Conservation (phyloP, 2,113 vertebrate genomes). For the Donacobius atricapilla region DNA sequence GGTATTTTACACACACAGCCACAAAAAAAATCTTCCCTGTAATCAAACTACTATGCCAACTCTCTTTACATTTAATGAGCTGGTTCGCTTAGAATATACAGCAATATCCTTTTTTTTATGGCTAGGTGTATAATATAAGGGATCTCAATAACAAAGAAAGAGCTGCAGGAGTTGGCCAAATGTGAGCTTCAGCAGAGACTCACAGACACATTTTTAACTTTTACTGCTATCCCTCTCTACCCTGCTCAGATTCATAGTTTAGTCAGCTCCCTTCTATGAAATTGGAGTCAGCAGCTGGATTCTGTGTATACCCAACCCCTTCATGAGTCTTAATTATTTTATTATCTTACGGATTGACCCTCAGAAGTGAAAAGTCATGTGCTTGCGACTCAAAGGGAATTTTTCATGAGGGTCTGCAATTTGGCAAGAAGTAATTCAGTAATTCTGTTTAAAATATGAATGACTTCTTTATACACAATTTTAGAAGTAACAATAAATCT, state of each 20-base stretch:
- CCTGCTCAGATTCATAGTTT: neutral
- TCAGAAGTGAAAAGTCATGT: neutral
- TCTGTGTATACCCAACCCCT: neutral
- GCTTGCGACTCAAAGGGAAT: conserved; percentile 17
- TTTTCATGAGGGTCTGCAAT: conserved; percentile 12
- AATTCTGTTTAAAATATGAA: conserved; percentile 67
- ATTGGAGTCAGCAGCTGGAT: neutral
- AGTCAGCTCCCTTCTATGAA: neutral
- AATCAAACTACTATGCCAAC: neutral
- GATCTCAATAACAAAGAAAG: neutral
- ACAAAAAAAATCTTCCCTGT: neutral
- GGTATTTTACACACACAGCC: neutral
- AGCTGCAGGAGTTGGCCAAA: neutral
- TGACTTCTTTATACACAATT: conserved; percentile 65
- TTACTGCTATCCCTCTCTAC: neutral
- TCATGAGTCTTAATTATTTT: neutral
- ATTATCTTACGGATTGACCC: neutral
- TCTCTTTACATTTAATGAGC: neutral
- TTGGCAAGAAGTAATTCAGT: conserved; percentile 19
- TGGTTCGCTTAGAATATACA: neutral
- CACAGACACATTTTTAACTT: neutral
- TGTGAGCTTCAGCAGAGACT: neutral
- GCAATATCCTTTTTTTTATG: neutral
- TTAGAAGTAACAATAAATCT: conserved; percentile 64
- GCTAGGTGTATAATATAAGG: neutral